Conservation (phyloP, 2,113 vertebrate species). For the Channa argus region DNA sequence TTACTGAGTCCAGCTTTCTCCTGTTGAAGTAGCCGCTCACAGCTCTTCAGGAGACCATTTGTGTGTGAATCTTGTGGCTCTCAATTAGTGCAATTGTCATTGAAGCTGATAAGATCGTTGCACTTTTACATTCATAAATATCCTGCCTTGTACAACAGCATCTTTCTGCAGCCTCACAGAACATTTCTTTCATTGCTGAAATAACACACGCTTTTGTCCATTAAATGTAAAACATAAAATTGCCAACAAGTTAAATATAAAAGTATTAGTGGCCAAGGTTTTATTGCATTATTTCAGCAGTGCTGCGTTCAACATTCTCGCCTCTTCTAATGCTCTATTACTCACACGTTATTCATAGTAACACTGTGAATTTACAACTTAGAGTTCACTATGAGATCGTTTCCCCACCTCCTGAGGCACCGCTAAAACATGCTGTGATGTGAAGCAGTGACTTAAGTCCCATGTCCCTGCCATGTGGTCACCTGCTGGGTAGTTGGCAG, state of each 20-base stretch:
- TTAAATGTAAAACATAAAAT: neutral
- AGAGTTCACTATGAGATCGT: constrained; percentile 10
- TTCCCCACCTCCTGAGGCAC: constrained; percentile 8
- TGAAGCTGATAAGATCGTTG: neutral
- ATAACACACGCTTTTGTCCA: neutral
- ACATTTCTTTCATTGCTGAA: neutral
- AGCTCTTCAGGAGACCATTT: neutral
- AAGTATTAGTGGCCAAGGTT: neutral
- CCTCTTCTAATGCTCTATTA: neutral
- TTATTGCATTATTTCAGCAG: neutral
- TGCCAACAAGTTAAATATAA: neutral
- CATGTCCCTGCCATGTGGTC: constrained; percentile 11
- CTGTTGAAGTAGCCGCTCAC: neutral
- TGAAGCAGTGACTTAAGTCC: constrained; percentile 33
- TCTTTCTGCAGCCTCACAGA: neutral
- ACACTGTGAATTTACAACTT: constrained; percentile 7
- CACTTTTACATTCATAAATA: neutral
- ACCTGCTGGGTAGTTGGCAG: constrained; percentile 44
- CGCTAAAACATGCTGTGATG: constrained; percentile 25
- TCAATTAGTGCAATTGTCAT: neutral
- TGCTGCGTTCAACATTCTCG: neutral
- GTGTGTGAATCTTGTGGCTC: neutral
- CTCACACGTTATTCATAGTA: constrained; percentile 12
- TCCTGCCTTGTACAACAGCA: neutral
- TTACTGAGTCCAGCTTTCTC: neutral